A percentile compares a stretch with the other conserved stretches of the same genome.
phyloP scores from a whole-genome alignment of 2,797 vertebrate genomes.

The Trachops cirrhosus region DNA sequence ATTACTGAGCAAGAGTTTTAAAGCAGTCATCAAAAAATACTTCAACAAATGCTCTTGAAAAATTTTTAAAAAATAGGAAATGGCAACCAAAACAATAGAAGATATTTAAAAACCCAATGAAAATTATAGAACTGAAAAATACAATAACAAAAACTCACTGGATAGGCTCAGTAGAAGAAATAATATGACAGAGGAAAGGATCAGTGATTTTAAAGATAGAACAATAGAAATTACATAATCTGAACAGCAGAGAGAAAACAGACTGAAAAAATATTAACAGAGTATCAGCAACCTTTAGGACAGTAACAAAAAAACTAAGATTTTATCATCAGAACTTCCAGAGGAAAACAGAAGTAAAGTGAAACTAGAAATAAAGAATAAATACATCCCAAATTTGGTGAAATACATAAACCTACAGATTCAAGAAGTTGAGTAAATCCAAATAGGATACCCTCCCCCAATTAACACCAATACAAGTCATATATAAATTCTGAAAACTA shows the following conservation, averaged over 20 bases:
- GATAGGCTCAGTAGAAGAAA: background rate
- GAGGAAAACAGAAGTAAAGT: background rate
- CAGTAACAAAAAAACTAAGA: background rate
- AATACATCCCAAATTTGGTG: background rate
- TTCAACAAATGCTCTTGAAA: slow-evolving; percentile 19
- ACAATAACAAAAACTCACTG: background rate
- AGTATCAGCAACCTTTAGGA: background rate
- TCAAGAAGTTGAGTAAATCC: background rate
- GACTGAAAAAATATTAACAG: background rate
- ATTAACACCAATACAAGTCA: background rate
- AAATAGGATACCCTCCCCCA: background rate
- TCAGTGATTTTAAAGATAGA: background rate
- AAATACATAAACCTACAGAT: background rate
- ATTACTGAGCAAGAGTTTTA: background rate
- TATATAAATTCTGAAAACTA: slow-evolving; percentile 7
- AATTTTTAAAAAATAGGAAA: background rate
- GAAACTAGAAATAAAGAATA: slow-evolving; percentile 2
- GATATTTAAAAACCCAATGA: background rate
- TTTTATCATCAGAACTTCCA: background rate
- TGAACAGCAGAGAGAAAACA: background rate
- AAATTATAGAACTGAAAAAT: slow-evolving; percentile 23
- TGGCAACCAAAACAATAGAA: background rate
- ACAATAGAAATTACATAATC: slow-evolving; percentile 15
- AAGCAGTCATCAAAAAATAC: background rate
- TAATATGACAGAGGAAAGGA: background rate